A percentile compares a stretch with the other conserved stretches of the same genome.
Conservation (phyloP, 2,797 vertebrate species). For the Coranthus polyacanthus region DNA sequence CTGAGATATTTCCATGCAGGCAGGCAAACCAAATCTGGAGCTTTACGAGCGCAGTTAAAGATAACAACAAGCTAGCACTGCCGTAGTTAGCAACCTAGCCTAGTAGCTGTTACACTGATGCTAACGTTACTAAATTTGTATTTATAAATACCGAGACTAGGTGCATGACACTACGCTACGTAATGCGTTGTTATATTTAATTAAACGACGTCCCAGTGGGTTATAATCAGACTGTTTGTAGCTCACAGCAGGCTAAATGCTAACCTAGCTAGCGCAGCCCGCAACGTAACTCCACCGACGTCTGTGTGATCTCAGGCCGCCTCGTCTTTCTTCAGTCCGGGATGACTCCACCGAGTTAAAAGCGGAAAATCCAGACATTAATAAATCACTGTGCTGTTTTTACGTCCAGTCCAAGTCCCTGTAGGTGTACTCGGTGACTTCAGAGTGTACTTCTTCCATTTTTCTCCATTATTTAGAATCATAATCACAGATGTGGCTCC, state of each 20-base stretch:
- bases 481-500: conserved; percentile 28
- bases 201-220: background rate
- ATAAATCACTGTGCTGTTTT: background rate
- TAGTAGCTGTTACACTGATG: conserved; percentile 23
- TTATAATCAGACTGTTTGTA: background rate
- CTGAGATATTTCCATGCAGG: background rate
- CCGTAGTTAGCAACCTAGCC: conserved; percentile 55
- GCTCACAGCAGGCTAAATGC: conserved; percentile 33
- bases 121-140: conserved; percentile 11
- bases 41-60: conserved; percentile 13
- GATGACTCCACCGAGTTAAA: conserved; percentile 48
- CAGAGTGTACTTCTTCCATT: conserved; percentile 54
- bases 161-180: too few relatives aligned
- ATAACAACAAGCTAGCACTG: conserved; percentile 64
- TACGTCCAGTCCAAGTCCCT: conserved; percentile 56
- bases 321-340: conserved; percentile 51
- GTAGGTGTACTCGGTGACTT: conserved; percentile 27
- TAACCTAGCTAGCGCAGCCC: conserved; percentile 49
- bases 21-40: background rate
- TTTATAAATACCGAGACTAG: conserved; percentile 11
- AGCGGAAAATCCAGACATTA: conserved; percentile 19
- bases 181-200: too few relatives aligned
- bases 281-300: conserved; percentile 57
- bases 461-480: conserved; percentile 47
- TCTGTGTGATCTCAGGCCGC: conserved; percentile 67